These are phyloP conservation scores for Monoplex corrugatus DNA, from an alignment of 2,888 invertebrate species.

Conservation along the genomic window DNA sequence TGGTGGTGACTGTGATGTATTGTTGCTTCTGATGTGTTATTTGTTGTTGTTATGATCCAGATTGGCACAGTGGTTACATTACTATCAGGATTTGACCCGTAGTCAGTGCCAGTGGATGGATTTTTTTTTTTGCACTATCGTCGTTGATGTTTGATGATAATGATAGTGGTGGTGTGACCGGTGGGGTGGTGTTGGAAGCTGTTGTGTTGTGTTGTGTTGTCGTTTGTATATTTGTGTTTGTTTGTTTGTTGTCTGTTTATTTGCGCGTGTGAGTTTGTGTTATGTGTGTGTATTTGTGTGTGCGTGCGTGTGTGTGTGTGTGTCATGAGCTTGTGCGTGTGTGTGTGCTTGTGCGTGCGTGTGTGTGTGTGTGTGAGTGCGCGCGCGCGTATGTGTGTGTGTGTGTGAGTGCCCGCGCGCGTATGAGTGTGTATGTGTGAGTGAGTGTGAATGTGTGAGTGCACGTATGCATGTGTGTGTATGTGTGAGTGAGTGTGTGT, in stretches of 20 bases:
- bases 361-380: not conserved
- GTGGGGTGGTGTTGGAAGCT: too few relatives aligned
- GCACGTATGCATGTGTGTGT: not conserved
- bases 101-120: too few relatives aligned
- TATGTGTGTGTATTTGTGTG: not conserved
- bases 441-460: not conserved
- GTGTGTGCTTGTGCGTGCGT: not conserved
- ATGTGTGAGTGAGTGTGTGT: not conserved
- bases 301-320: not conserved
- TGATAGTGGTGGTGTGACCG: too few relatives aligned
- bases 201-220: too few relatives aligned
- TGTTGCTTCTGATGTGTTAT: too few relatives aligned
- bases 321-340: not conserved
- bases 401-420: not conserved
- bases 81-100: too few relatives aligned
- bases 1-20: not conserved
- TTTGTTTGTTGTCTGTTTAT: not conserved
- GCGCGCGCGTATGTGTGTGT: not conserved
- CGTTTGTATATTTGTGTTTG: not conserved
- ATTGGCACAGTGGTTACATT: too few relatives aligned
- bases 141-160: too few relatives aligned
- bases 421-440: not conserved
- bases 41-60: too few relatives aligned
- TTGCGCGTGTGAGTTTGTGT: not conserved
- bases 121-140: too few relatives aligned